Base-by-base conservation (phyloP, 2,113 vertebrate genomes). In the Propithecus coquereli region DNA sequence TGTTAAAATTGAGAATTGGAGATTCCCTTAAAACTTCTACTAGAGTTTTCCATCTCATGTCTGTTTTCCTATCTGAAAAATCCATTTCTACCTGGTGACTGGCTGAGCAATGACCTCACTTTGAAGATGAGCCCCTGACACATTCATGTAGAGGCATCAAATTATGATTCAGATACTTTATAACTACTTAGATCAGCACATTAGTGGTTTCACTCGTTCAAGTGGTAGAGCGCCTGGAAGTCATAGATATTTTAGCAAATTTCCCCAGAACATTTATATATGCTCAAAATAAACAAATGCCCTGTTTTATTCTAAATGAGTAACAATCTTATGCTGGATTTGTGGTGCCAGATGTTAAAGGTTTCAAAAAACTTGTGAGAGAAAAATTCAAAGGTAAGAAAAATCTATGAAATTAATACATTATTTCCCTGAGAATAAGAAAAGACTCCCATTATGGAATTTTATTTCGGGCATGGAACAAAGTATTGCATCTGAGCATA, bases 31-130 rank as follows among this genome's bases (percentile, higher is more conserved):
- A 11, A 92, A 96, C 6, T 68, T 18, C 30, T 16, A 50, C 32
- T 27, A 74, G 76, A 43, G 20, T 25, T 80, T 32, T 71, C 30
- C 20, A 34, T 43, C 45, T 73, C n/a, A 73, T 10, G 18, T 30
- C 57, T 87, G 70, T 32, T 94, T 94, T 90, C 32, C 43, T 32
- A 77, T 37, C 5, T 93, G 63, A 83, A 83, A 76, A 63, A 65
- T 22, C 7, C 5, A 30, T 45, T 90, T 22, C 61, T 80, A 37
- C 4, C 3, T 12, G 6, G 40, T 47, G 43, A 81, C 1, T 92
- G 50, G 25, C 22, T 45, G 47, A 34, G 6, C 13, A 65, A 47
- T 77, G 68, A 86, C 37, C 45, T 17, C 43, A 79, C 61, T 79
- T 71, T 96, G 86, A 87, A 79, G 63, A 37, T 16, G 16, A 74